Evolutionary conservation across 2,113 vertebrate genomes (phyloP), one percentile per base, ranked within the genome.

Genomic region (Megaleporinus macrocephalus): DNA sequence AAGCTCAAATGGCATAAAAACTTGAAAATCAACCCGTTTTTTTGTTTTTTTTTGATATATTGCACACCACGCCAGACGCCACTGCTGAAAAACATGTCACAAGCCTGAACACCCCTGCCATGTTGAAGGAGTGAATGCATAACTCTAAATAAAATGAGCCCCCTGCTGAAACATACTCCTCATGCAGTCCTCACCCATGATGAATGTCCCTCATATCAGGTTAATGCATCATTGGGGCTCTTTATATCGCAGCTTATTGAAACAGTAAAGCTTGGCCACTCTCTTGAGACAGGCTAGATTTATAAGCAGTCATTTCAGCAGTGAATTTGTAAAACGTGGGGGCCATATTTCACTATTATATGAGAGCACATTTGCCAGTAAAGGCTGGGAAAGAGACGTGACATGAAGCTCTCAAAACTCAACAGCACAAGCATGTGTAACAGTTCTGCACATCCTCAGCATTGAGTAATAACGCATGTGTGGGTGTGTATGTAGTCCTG

Each of bases 401-500:
- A 77, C 27, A 44, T 63, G 24, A 57, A 44, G 7, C 22, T 24
- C 44, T 61, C 59, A 33, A 13, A 77, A 41, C 30, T 36, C 30
- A 26, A 63, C 29, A 68, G 33, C 16, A 41, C 12, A 12, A 6
- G 59, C 26, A 30, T 13, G 62, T 29, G 29, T 66, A 33, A 33
- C 29, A 66, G 33, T 41, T 20, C 11, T 12, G 33, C 15, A 33
- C 65, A 66, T 65, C 11, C 27, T 33, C 16, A 10, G 29, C 57
- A 24, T 13, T 61, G 57, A 26, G 57, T 24, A 61, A 24, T 26
- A 61, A 27, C 18, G 80, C 63, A 73, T 79, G 79, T 3, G 11
- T 71, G 74, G 53, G 20, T 84, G 63, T 47, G 62, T 47, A 71
- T 78, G 27, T 65, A 53, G 13, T 73, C 14, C 22, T 47, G 16